phyloP scores from a whole-genome alignment of 2,797 vertebrate genomes.

The Synaphobranchus kaupii region DNA sequence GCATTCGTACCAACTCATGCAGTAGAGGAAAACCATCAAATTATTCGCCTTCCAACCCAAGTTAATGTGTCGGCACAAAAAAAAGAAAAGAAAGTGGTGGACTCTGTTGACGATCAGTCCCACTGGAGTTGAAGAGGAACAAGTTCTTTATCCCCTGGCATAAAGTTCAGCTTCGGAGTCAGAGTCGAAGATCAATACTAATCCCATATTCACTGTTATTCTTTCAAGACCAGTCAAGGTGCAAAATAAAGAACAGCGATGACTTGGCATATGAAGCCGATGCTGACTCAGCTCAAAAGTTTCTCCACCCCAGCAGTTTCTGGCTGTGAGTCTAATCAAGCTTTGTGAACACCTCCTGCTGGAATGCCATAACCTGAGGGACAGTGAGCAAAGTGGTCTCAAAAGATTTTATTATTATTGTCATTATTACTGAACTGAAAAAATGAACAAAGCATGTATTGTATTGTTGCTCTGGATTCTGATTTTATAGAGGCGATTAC shows the following conservation, averaged over 20 bases:
- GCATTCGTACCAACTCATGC: not conserved
- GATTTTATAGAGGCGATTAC: too few species aligned
- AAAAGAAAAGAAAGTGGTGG: not conserved
- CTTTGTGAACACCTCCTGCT: not conserved
- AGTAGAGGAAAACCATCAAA: not conserved
- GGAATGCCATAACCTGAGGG: not conserved
- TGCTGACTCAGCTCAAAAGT: conserved; percentile 33
- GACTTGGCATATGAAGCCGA: not conserved
- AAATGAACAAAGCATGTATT: too few species aligned
- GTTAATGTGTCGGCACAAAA: not conserved
- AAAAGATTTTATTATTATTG: not conserved
- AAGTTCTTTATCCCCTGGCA: conserved; percentile 16
- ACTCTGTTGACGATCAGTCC: not conserved
- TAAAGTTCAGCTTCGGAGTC: not conserved
- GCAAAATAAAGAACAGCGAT: conserved; percentile 9
- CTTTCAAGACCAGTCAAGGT: not conserved
- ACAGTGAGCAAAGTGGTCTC: not conserved
- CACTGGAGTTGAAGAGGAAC: not conserved
- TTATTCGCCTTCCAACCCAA: not conserved
- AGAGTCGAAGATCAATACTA: not conserved
- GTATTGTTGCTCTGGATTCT: too few species aligned
- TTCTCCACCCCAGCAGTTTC: conserved; percentile 2
- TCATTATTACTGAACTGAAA: too few species aligned
- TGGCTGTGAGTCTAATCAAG: not conserved
- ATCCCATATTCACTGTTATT: conserved; percentile 13